Evolutionary conservation across 2,113 vertebrate species (phyloP).

Genomic region (Elephantulus edwardii): DNA sequence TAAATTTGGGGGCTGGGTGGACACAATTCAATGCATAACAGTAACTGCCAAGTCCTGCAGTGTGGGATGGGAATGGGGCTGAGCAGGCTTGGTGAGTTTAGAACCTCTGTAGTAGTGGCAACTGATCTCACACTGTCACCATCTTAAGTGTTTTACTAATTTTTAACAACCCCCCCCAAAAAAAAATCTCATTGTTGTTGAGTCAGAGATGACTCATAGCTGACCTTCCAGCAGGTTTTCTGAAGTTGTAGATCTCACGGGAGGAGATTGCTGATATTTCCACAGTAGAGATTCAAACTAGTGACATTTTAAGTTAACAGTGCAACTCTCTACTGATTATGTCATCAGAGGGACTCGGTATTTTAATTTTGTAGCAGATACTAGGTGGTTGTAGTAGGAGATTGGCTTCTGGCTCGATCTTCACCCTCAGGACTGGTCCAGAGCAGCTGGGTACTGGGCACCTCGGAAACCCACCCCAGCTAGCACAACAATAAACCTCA

Average conservation of each 20-base stretch:
- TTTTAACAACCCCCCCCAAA: too few relatives aligned
- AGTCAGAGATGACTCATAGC: too few relatives aligned
- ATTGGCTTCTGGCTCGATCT: neutral
- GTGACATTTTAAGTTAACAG: too few relatives aligned
- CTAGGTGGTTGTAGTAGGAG: neutral
- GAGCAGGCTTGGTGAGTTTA: neutral
- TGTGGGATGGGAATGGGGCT: neutral
- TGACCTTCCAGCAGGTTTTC: too few relatives aligned
- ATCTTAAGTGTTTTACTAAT: neutral
- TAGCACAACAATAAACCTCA: conserved; percentile 54
- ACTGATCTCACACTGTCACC: neutral
- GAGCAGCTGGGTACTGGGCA: neutral
- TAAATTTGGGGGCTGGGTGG: too few relatives aligned
- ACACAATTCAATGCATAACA: neutral
- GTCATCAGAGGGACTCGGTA: neutral
- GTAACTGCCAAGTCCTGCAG: neutral
- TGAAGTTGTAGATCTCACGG: too few relatives aligned
- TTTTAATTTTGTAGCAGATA: neutral
- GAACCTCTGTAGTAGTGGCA: neutral
- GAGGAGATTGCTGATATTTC: too few relatives aligned
- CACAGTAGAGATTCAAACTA: too few relatives aligned
- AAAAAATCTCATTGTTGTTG: too few relatives aligned
- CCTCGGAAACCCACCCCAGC: conserved; percentile 3
- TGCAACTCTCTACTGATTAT: too few relatives aligned
- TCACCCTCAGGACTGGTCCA: neutral